Base-by-base conservation (phyloP, 2,888 invertebrate genomes). In the Sinodicranocentrus sp. region DNA sequence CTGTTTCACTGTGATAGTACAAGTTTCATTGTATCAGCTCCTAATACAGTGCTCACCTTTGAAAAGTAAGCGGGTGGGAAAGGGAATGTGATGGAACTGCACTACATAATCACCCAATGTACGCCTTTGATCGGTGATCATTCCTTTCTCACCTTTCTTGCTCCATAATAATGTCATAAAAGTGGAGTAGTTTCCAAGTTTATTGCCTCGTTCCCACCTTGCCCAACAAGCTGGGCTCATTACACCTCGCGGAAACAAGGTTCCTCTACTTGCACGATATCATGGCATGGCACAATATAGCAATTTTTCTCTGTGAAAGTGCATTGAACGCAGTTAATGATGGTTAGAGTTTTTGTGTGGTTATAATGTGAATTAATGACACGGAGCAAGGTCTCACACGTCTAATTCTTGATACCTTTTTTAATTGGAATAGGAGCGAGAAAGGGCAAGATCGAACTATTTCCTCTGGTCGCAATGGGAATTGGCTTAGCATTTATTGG, bases 361-460 rank as follows among this genome's bases (percentile, higher is more conserved):
- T 43, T 80, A 82, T 82, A 82, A 73, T 82, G 67, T 59, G 73
- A 82, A 82, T 73, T 73, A 82, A 82, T 82, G 82, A 68, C 68
- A 68, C 65, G 82, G 67, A 39, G 57, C 57, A 57, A 25, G 25
- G 25, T 57, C 57, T 57, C 61, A 28, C 65, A 52, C 33, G 33
- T 77, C 33, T 61, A 71, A 71, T 57, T 63, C 52, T 63, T 65
- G 67, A 76, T 78, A 67, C 59, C 59, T 54, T 73, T 84, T 84
- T 77, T 84, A 75, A 79, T 84, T 73, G 77, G 71, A 83, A 77
- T 52, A 87, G 88, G 87, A 86, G 88, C 86, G 72, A 87, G 88
- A 71, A 84, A 84, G 78, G 86, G 88, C 80, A 87, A 87, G 86
- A 87, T 89, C 86, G 88, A 88, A 85, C 86, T 89, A 75, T 88